Evolutionary conservation across 1,140 invertebrate genomes (phyloP), one percentile per base, ranked within the genome.

Genomic region (Aleiodes sp.): DNA sequence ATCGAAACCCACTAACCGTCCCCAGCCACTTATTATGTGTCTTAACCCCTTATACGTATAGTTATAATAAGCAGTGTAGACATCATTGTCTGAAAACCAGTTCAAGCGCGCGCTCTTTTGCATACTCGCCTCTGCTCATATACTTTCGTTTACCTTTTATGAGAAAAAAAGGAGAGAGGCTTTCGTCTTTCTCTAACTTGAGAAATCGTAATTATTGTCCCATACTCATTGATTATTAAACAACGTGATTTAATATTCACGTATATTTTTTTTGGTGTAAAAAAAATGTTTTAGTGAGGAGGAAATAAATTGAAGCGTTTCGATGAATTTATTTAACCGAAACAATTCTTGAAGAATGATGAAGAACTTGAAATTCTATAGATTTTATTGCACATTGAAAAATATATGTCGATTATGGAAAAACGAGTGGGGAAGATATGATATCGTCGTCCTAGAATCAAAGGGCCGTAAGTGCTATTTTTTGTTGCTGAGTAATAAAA

Each of bases 141-240:
- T 60, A 62, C 33, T 59, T 57, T 68, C 56, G 33, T 29, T 57
- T 28, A 21, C 46, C 46, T 56, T 21, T 12, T 33, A 8, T 10
- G 12, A 33, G 12, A 1, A 8, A 1, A 8, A 33, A 8, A 33
- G 7, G 31, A 0, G 7, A 1, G 7, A 56, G 10, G 10, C 46
- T 9, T 8, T 9, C 9, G 14, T 43, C 19, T 43, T 43, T 43
- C 39, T 26, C 24, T 56, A 19, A 35, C 46, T 31, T 57, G 9
- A 12, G 19, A 33, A 79, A 80, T 81, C 78, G 76, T 85, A 84
- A 86, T 85, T 85, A 84, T 86, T 80, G 75, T 69, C 77, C 74
- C 76, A 73, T 75, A 73, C 76, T 75, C 80, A 84, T 86, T 85
- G 84, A 86, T 86, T 86, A 84, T 84, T 84, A 82, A 85, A 78